A percentile compares a stretch with the other conserved stretches of the same genome.
Evolutionary conservation across 2,113 vertebrate species (phyloP).

Genomic region (Acrocephalus kingi): DNA sequence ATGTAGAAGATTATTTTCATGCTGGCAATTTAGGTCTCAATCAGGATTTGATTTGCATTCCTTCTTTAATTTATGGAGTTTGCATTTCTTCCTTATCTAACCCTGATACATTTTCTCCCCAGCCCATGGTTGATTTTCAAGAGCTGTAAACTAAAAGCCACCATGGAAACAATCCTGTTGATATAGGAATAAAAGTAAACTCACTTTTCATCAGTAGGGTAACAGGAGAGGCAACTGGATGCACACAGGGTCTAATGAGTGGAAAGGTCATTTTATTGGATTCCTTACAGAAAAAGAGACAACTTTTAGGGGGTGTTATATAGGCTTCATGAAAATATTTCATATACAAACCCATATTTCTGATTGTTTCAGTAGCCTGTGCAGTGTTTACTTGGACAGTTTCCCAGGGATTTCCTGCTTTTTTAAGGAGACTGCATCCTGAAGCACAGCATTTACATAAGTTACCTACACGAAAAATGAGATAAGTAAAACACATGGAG

Average conservation of each 20-base stretch:
- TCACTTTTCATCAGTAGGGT: not conserved
- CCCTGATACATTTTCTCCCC: not conserved
- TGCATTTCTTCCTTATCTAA: not conserved
- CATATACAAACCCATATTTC: not conserved
- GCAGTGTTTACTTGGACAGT: constrained; percentile 11
- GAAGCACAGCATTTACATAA: not conserved
- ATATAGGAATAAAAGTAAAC: not conserved
- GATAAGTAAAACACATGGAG: not conserved
- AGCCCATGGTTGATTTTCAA: not conserved
- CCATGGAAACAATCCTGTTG: not conserved
- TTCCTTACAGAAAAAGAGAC: not conserved
- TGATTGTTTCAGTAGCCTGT: not conserved
- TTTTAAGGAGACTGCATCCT: not conserved
- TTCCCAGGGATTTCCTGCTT: constrained; percentile 48
- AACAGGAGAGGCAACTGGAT: not conserved
- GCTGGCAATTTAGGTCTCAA: not conserved
- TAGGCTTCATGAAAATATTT: not conserved
- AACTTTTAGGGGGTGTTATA: not conserved
- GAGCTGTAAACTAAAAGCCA: not conserved
- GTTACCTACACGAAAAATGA: not conserved
- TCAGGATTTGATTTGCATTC: constrained; percentile 17
- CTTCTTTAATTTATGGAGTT: not conserved
- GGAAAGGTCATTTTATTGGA: not conserved
- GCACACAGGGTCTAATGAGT: not conserved
- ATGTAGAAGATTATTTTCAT: constrained; percentile 17